Conservation (phyloP, 2,797 vertebrate species). For the Neosilurus mollespiculum region DNA sequence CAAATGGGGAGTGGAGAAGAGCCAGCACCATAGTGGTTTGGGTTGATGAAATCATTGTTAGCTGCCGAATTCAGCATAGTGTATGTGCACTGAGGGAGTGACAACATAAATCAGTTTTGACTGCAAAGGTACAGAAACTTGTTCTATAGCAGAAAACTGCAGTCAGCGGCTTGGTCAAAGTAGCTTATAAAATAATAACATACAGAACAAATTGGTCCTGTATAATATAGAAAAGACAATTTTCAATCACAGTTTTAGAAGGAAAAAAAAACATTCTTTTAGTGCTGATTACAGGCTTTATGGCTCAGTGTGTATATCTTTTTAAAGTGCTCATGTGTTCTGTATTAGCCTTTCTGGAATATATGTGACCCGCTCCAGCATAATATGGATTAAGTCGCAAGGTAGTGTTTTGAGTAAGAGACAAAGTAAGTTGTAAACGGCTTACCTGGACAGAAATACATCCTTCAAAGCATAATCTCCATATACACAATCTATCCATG, state of each 20-base stretch:
- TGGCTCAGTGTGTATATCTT: background rate
- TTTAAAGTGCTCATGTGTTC: background rate
- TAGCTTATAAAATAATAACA: background rate
- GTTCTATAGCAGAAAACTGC: conserved; percentile 2
- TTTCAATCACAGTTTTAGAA: background rate
- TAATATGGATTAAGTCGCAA: too few species aligned
- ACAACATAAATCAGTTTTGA: conserved; percentile 5
- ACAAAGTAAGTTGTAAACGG: too few species aligned
- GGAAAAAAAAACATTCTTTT: background rate
- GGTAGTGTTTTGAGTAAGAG: too few species aligned
- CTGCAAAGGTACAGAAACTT: conserved; percentile 5
- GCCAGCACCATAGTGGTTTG: conserved; percentile 56
- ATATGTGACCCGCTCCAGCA: too few species aligned
- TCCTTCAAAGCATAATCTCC: too few species aligned
- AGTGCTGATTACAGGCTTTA: background rate
- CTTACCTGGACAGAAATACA: too few species aligned
- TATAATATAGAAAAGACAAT: background rate
- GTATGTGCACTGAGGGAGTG: conserved; percentile 20
- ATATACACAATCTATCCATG: too few species aligned
- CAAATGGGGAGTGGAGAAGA: conserved; percentile 54
- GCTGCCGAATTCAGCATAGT: conserved; percentile 62
- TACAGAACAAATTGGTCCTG: background rate
- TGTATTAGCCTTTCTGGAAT: background rate
- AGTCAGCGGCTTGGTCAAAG: background rate
- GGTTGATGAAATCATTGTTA: conserved; percentile 69